Evolutionary conservation across 2,797 vertebrate species (phyloP), one percentile per base, ranked within the genome.

Genomic region (Nannoperca australis): DNA sequence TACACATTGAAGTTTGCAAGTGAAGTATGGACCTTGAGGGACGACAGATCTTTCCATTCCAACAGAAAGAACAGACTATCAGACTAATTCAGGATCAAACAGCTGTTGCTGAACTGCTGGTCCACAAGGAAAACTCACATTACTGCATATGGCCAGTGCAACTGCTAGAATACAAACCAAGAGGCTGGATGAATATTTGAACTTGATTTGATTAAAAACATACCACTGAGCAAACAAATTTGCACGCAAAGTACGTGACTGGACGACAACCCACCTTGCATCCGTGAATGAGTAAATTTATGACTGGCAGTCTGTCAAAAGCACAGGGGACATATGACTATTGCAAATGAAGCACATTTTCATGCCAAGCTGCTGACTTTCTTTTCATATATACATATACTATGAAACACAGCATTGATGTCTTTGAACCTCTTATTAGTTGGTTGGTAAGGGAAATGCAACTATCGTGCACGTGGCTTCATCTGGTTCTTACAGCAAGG

Each of bases 161-260:
- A 59, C 49, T 30, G 65, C 69, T 53, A 38, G 42, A 27, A 47
- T 40, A 58, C 55, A 15, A 56, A 60, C 12, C 45, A 18, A 53
- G 42, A 68, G 51, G 2, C n/a, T 7, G 50, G 27, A 40, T 66
- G 15, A 63, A 65, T n/a, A 58, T 78, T 78, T 82, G 11, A 68
- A 67, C 47, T 42, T 59, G 36, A 85, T 91, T 86, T 82, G 76
- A 79, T 74, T 86, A 86, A 78, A 89, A 64, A 60, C 66, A 76
- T 68, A 81, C 49, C n/a, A 1, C n/a, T 8, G 22, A 61, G 38
- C 38, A 70, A 73, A 51, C 69, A 71, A 2, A 76, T 85, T 86
- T 88, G 70, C 70, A 88, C 20, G 1, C 3, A 13, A 13, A 13
- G 47, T 38, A 27, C 10, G 42, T 83, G 68, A 82, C 30, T 62